A percentile compares a stretch with the other conserved stretches of the same genome.
phyloP scores from a whole-genome alignment of 2,797 vertebrate genomes.

The Anas georgica region DNA sequence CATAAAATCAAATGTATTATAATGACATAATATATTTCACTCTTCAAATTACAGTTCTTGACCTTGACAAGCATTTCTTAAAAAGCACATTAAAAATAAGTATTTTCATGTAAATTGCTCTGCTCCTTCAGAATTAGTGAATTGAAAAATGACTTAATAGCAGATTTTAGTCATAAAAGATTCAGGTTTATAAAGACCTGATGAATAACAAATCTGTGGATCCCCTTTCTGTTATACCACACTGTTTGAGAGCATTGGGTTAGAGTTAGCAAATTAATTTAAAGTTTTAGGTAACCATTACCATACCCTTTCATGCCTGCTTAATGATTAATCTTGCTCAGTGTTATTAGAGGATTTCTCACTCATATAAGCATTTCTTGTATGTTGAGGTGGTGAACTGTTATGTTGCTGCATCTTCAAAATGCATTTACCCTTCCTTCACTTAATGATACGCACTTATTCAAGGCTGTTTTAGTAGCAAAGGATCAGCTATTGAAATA shows the following conservation, averaged over 20 bases:
- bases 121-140: not conserved
- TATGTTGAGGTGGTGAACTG: not conserved
- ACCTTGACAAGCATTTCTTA: constrained; percentile 27
- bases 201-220: constrained; percentile 8
- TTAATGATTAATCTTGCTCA: not conserved
- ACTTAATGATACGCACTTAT: not conserved
- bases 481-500: accelerated
- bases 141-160: constrained; percentile 35
- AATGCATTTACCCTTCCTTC: not conserved
- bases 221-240: not conserved
- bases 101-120: constrained; percentile 29
- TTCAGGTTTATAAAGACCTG: not conserved
- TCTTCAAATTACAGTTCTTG: constrained; percentile 1
- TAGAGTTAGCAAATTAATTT: constrained; percentile 24
- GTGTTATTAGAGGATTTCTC: constrained; percentile 1
- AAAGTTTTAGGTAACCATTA: not conserved
- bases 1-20: not conserved
- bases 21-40: not conserved
- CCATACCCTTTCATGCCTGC: not conserved
- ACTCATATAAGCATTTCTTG: not conserved
- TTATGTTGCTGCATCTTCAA: not conserved
- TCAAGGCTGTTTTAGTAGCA: not conserved
- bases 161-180: constrained; percentile 17
- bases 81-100: constrained; percentile 9
- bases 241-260: not conserved